These are phyloP conservation scores for Siniperca obscura DNA, from an alignment of 2,797 vertebrate species.

Conservation along the genomic window DNA sequence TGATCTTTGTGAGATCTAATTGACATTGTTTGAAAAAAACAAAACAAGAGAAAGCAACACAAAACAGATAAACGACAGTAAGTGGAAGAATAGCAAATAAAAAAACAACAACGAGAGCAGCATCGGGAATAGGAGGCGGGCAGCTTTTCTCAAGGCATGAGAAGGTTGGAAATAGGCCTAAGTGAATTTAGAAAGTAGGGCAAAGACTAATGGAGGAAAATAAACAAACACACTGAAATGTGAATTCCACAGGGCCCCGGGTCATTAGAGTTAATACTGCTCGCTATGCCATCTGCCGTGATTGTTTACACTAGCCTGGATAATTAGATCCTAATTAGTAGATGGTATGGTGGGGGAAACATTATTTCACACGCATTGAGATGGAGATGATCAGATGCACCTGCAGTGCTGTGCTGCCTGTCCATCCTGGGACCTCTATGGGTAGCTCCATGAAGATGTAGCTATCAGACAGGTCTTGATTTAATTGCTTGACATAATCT, in stretches of 20 bases:
- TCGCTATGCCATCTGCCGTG: constrained; percentile 92
- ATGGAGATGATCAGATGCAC: constrained; percentile 79
- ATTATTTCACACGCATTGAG: constrained; percentile 77
- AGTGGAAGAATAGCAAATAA: constrained; percentile 50
- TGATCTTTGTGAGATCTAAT: constrained; percentile 65
- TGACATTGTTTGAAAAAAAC: constrained; percentile 69
- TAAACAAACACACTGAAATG: constrained; percentile 85
- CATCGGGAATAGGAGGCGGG: constrained; percentile 54
- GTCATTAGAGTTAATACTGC: constrained; percentile 91
- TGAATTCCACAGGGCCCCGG: constrained; percentile 86
- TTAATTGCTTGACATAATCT: constrained; percentile 66
- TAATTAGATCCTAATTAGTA: constrained; percentile 98
- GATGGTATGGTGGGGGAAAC: constrained; percentile 86
- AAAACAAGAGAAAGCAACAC: constrained; percentile 41
- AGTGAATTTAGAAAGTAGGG: constrained; percentile 87
- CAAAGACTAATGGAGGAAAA: constrained; percentile 87
- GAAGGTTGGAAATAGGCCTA: constrained; percentile 79
- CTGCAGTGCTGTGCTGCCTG: constrained; percentile 64
- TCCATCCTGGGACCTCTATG: constrained; percentile 63
- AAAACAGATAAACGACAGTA: constrained; percentile 67
- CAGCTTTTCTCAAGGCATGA: constrained; percentile 69
- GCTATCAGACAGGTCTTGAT: constrained; percentile 53
- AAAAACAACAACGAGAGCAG: constrained; percentile 25
- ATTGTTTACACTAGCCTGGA: constrained; percentile 95
- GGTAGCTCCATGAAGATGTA: constrained; percentile 37